A percentile compares a stretch with the other conserved stretches of the same genome.
Evolutionary conservation across 2,113 vertebrate species (phyloP).

Genomic region (Cryptoleucopteryx plumbea): DNA sequence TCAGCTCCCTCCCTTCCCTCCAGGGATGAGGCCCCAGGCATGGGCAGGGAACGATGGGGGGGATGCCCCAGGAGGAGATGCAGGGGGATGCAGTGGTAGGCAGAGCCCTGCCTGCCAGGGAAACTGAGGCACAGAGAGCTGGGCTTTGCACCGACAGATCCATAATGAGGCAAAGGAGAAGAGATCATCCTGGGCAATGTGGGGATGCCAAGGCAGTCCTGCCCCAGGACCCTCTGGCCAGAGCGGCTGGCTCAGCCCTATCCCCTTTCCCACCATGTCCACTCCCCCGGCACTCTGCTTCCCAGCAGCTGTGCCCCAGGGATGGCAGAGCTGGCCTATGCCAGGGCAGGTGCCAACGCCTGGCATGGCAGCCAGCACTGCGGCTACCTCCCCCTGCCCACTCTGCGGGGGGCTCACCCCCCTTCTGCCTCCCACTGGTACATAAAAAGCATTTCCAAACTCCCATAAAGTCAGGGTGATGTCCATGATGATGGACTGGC

Average conservation of each 20-base stretch:
- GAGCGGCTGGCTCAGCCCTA: neutral
- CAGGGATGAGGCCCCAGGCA: neutral
- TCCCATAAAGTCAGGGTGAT: accelerated
- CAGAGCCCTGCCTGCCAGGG: neutral
- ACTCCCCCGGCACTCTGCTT: accelerated
- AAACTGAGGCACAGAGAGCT: neutral
- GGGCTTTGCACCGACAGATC: accelerated
- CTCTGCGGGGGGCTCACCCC: accelerated
- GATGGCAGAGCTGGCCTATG: neutral
- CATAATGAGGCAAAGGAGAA: neutral
- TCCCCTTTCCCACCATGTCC: neutral
- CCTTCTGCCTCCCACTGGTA: neutral
- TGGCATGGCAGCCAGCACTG: neutral
- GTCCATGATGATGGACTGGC: accelerated
- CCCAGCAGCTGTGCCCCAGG: neutral
- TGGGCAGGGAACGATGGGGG: accelerated
- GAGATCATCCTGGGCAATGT: neutral
- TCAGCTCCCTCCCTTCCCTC: neutral
- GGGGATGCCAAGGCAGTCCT: neutral
- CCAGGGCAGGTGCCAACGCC: neutral
- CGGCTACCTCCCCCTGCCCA: no score
- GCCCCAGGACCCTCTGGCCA: accelerated
- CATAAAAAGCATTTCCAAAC: neutral
- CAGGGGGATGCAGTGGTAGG: neutral
- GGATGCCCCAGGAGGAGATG: accelerated